Evolutionary conservation across 2,888 invertebrate genomes (phyloP), one percentile per base, ranked within the genome.

Genomic region (Ptilodon capucinus): DNA sequence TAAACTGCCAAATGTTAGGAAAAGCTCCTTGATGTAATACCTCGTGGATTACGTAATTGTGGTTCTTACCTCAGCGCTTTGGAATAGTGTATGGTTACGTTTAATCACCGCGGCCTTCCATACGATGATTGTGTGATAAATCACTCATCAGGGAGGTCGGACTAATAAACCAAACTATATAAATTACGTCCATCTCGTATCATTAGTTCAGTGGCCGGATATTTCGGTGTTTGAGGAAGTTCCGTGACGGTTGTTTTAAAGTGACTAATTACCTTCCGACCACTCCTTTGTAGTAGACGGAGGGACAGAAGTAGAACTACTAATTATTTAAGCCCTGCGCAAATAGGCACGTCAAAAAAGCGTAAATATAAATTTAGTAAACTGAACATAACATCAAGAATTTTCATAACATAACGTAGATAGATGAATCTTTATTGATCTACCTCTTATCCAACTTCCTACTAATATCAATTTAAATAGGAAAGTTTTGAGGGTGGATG

Each of bases 241-340:
- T 25, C 45, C 50, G 47, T 44, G 38, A 41, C 40, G 52, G 49
- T 51, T 57, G 49, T 56, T 70, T 60, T 57, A 59, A 60, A 64
- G 61, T 62, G 65, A 70, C 68, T 71, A 74, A 76, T 74, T 54
- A 55, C 38, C 23, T 60, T 44, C 40, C 46, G 46, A 48, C 61
- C 58, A 64, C 57, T 64, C 55, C 67, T 64, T 64, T 64, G 60
- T 68, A 60, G 71, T 67, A 44, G n/a, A 32, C 43, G 34, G 42
- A 35, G 19, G 49, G 48, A 46, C 44, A 51, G 45, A 55, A 41
- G 42, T 57, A 43, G 44, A 42, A 21, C 50, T 47, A 46, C 61
- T 68, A 66, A 64, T 67, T 67, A 59, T 55, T 42, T 50, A 16
- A 21, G n/a, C n/a, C n/a, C n/a, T n/a, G n/a, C n/a, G n/a, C n/a